Evolutionary conservation across 2,797 vertebrate species (phyloP).

Genomic region (Apogon talboti): DNA sequence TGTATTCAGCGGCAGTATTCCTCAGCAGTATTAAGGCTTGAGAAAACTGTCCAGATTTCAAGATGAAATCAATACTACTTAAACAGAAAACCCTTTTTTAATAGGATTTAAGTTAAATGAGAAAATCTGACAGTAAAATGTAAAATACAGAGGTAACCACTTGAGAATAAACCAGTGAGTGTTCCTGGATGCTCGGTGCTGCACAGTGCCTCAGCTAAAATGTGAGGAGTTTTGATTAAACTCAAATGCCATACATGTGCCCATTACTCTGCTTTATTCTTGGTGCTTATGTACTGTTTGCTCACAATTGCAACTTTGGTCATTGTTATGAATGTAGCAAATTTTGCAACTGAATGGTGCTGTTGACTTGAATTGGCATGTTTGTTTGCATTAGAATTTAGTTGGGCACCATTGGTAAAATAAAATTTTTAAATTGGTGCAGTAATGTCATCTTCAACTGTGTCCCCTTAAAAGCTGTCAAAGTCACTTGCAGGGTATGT

Average conservation of each 20-base stretch:
- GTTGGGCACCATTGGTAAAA: conserved; percentile 13
- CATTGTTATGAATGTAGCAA: conserved; percentile 62
- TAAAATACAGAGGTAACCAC: too few relatives aligned
- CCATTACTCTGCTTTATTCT: conserved; percentile 23
- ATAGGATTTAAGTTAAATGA: too few relatives aligned
- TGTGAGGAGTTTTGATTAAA: conserved; percentile 7
- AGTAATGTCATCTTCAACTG: conserved; percentile 18
- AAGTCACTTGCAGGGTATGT: conserved; percentile 20
- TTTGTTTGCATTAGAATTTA: conserved; percentile 15
- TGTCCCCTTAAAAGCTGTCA: conserved; percentile 7
- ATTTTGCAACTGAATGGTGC: conserved; percentile 39
- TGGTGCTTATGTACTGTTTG: conserved; percentile 48
- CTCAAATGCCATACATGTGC: conserved; percentile 21
- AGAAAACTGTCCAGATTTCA: too few relatives aligned
- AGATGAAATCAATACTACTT: too few relatives aligned
- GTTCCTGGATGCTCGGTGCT: conserved; percentile 9
- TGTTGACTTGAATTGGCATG: conserved; percentile 34
- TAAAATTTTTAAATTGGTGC: conserved; percentile 7
- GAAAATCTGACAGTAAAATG: too few relatives aligned
- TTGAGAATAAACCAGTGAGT: conserved; percentile 17
- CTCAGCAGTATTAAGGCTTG: conserved; percentile 23
- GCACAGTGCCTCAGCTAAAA: conserved; percentile 22
- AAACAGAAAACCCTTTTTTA: too few relatives aligned
- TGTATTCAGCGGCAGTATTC: conserved; percentile 8
- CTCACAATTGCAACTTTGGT: background rate